Base-by-base conservation (phyloP, 2,888 invertebrate genomes). In the Pocota personata region DNA sequence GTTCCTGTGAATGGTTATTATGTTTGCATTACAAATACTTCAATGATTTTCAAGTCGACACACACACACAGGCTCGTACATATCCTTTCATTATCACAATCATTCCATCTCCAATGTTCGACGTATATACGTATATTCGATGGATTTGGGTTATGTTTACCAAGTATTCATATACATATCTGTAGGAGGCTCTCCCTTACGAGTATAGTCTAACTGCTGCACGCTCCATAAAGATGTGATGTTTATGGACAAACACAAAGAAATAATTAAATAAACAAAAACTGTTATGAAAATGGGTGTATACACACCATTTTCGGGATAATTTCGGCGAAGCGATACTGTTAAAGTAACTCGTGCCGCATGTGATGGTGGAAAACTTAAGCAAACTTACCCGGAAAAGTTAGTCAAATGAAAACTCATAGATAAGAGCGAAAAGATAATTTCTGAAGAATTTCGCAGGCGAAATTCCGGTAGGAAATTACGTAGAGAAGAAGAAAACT, bases 351-450 rank as follows among this genome's bases (percentile, higher is more conserved):
- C 76, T 76, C 62, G 55, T 76, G 69, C 48, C 46, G 75, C 67
- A 67, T 73, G 73, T 75, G 60, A 64, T 57, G 57, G 82, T 50
- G 64, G 46, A 72, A 72, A 72, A 78, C 48, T 48, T 21, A 67
- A 55, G 72, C 67, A 72, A 83, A 83, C 83, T 78, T 78, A 83
- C 46, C 60, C 40, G 67, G 55, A 73, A 78, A 83, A 83, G 83
- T 83, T 83, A 83, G 60, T 83, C 78, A 83, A 83, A 83, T 83
- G 78, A 73, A 83, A 83, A 83, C 66, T 83, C 78, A 21, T 55
- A 78, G 83, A 83, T 83, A 83, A 83, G 83, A 73, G 50, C 35
- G 35, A 55, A 35, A 46, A 55, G 82, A 83, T 83, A 83, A 83
- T 83, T 83, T 83, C 60, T 67, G 43, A 83, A 78, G 78, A 77